phyloP scores from a whole-genome alignment of 1,140 invertebrate species.

The Drosophila tristis region DNA sequence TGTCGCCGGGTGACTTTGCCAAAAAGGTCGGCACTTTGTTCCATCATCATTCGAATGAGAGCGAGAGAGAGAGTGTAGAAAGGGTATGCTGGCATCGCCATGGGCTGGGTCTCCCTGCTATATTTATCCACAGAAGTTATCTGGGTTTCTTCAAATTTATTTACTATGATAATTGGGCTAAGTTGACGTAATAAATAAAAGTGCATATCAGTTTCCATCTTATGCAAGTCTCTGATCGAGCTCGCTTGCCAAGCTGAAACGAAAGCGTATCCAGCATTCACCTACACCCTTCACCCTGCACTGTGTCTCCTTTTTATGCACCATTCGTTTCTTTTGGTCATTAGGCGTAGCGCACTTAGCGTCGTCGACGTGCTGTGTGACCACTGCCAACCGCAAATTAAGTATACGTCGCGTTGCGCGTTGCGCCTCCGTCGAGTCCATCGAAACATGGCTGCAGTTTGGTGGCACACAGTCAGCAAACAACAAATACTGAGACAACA shows the following conservation, averaged over 20 bases:
- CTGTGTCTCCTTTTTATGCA: constrained; percentile 3
- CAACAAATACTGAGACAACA: constrained; percentile 63
- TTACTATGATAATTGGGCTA: too few species aligned
- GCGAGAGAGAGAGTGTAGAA: not conserved
- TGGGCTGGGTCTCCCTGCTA: too few species aligned
- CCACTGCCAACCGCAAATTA: constrained; percentile 69
- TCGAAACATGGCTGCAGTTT: constrained; percentile 57
- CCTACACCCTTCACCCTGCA: not conserved
- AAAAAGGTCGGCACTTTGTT: constrained; percentile 64
- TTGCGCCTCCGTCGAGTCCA: constrained; percentile 15
- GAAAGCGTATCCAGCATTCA: not conserved
- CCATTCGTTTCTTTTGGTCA: constrained; percentile 42
- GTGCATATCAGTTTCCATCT: too few species aligned
- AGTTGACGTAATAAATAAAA: too few species aligned
- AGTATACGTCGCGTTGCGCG: constrained; percentile 62
- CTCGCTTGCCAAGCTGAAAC: too few species aligned
- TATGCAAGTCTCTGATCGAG: too few species aligned
- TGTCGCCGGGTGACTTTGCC: constrained; percentile 47
- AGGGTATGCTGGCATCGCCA: not conserved
- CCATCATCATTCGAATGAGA: constrained; percentile 30
- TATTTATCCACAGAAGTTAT: too few species aligned
- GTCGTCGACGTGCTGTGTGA: constrained; percentile 68
- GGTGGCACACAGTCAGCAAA: constrained; percentile 19
- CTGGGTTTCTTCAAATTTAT: too few species aligned
- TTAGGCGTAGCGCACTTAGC: constrained; percentile 69